phyloP scores from a whole-genome alignment of 2,113 vertebrate species.

The Machaerirhynchus nigripectus region DNA sequence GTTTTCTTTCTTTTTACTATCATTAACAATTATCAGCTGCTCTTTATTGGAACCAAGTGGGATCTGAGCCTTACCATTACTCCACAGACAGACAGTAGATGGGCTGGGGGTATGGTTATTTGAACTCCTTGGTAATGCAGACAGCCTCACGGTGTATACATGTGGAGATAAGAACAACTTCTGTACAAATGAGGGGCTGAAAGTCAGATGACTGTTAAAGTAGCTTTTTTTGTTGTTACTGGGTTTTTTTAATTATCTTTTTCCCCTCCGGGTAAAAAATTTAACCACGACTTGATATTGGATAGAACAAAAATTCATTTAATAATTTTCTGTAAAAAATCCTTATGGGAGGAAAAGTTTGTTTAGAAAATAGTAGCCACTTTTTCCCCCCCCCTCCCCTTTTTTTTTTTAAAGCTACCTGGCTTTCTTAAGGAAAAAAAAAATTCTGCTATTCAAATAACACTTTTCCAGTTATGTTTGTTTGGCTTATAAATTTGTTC shows the following conservation, averaged over 20 bases:
- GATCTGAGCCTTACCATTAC: background rate
- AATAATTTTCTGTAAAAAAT: background rate
- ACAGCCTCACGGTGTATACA: constrained; percentile 61
- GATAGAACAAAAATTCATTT: background rate
- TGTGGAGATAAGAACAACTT: constrained; percentile 32
- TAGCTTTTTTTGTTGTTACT: constrained; percentile 12
- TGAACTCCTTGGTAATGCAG: constrained; percentile 69
- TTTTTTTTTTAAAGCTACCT: constrained; percentile 31
- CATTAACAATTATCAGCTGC: background rate
- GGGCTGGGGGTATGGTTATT: constrained; percentile 35
- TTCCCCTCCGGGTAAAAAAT: constrained; percentile 18
- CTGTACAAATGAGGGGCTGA: constrained; percentile 86
- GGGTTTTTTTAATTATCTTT: background rate
- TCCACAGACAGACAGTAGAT: constrained; percentile 26
- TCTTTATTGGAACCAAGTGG: constrained; percentile 34
- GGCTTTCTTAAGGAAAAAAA: constrained; percentile 25
- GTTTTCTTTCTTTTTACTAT: constrained; percentile 8
- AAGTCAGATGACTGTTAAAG: constrained; percentile 83
- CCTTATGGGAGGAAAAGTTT: background rate
- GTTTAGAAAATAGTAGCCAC: background rate
- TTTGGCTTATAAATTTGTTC: constrained; percentile 50
- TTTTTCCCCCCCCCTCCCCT: accelerated
- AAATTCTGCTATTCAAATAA: background rate
- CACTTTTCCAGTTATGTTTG: background rate
- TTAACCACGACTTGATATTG: background rate